phyloP scores from a whole-genome alignment of 2,888 invertebrate species.

The Drosophila sordidula region DNA sequence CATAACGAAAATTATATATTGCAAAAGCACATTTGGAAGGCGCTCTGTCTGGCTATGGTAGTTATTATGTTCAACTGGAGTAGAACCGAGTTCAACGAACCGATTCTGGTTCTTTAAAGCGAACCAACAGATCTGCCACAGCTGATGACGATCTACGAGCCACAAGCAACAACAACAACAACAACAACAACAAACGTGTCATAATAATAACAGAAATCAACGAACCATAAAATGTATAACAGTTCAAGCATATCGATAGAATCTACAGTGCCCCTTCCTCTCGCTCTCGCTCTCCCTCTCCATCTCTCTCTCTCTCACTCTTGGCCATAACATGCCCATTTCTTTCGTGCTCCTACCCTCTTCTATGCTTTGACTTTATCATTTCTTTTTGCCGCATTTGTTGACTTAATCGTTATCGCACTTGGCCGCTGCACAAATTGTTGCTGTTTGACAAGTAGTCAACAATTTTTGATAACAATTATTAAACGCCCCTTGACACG shows the following conservation, averaged over 20 bases:
- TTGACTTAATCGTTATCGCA: constrained; percentile 75
- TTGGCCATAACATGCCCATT: not conserved
- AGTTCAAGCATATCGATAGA: constrained; percentile 62
- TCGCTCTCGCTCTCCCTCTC: not conserved
- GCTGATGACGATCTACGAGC: constrained; percentile 45
- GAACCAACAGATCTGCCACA: constrained; percentile 38
- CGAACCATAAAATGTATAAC: constrained; percentile 68
- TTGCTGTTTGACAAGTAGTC: constrained; percentile 78
- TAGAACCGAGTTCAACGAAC: constrained; percentile 53
- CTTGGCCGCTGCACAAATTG: constrained; percentile 69
- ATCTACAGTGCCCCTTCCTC: constrained; percentile 8
- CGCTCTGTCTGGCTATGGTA: constrained; percentile 4
- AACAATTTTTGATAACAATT: constrained; percentile 74
- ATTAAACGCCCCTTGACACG: constrained; percentile 49
- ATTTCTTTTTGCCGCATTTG: constrained; percentile 47
- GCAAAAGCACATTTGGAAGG: constrained; percentile 6
- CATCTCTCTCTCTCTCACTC: not conserved
- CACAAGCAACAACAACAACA: constrained; percentile 20
- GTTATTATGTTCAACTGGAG: constrained; percentile 29
- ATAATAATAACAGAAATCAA: constrained; percentile 65
- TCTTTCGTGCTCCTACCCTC: not conserved
- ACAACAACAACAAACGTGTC: constrained; percentile 56
- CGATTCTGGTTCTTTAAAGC: constrained; percentile 1
- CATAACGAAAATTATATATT: constrained; percentile 11
- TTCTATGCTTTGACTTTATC: not conserved